phyloP scores from a whole-genome alignment of 2,797 vertebrate genomes.

The Sciurus carolinensis region DNA sequence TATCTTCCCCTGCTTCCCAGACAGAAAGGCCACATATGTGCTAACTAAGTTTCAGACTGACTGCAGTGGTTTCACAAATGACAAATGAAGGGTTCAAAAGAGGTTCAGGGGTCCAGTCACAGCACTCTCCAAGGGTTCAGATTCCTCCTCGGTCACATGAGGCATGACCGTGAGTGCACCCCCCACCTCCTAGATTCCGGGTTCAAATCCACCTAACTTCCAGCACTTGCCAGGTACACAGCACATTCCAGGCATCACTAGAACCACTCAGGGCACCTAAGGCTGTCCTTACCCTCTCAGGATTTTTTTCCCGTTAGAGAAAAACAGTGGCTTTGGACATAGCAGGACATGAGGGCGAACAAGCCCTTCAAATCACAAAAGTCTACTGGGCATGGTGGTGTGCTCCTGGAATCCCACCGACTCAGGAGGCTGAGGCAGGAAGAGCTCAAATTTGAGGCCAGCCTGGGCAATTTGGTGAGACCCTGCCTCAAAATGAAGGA shows the following conservation, averaged over 20 bases:
- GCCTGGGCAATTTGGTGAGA: background rate
- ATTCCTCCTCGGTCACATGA: background rate
- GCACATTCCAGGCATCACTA: fast-evolving
- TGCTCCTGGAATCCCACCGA: background rate
- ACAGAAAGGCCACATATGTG: background rate
- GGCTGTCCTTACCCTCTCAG: background rate
- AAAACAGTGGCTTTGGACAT: background rate
- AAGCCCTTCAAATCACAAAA: background rate
- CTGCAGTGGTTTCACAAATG: fast-evolving
- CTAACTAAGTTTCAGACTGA: background rate
- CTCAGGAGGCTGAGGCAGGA: background rate
- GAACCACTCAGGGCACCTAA: background rate
- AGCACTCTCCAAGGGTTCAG: background rate
- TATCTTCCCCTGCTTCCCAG: background rate
- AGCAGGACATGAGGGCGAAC: background rate
- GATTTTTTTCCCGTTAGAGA: background rate
- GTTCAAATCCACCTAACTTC: background rate
- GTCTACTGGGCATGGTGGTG: background rate
- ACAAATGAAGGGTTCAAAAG: background rate
- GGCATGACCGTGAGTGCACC: no score
- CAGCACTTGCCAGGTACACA: background rate
- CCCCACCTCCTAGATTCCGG: background rate
- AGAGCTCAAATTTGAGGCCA: background rate
- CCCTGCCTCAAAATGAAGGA: background rate
- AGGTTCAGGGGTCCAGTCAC: background rate